Percentiles rank a stretch among this genome's conserved stretches.
Evolutionary conservation across 1,140 invertebrate genomes (phyloP).

Genomic region (Lerema accius): DNA sequence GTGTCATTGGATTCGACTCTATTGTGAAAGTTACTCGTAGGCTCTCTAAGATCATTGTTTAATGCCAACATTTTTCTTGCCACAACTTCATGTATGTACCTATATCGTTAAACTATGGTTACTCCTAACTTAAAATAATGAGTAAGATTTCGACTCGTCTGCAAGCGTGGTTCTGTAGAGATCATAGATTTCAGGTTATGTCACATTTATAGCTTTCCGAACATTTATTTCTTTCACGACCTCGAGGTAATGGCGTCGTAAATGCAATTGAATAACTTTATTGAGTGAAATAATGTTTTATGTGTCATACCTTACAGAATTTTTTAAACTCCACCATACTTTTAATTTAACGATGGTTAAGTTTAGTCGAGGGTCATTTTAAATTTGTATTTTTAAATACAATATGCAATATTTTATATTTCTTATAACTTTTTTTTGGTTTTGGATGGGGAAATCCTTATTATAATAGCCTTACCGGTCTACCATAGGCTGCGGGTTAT

Average conservation of each 20-base stretch:
- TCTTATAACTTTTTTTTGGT: too few species aligned
- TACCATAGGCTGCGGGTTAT: too few species aligned
- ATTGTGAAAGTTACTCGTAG: too few species aligned
- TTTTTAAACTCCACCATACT: constrained; percentile 7
- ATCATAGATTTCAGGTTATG: constrained; percentile 33
- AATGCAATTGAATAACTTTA: constrained; percentile 36
- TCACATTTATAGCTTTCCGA: constrained; percentile 32
- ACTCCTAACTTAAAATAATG: background rate
- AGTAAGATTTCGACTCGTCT: background rate
- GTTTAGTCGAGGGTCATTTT: background rate
- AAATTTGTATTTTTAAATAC: background rate
- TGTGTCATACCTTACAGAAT: constrained; percentile 17
- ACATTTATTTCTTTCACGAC: constrained; percentile 35
- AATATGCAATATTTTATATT: too few species aligned
- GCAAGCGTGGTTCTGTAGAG: constrained; percentile 4
- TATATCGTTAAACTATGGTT: background rate
- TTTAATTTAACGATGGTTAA: background rate
- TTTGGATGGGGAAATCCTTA: too few species aligned
- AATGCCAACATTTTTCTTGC: too few species aligned
- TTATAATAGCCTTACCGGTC: too few species aligned
- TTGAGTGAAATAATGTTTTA: constrained; percentile 34
- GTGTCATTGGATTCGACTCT: too few species aligned
- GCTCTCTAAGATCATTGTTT: too few species aligned
- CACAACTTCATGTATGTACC: too few species aligned
- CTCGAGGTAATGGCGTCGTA: constrained; percentile 31